A percentile compares a stretch with the other conserved stretches of the same genome.
phyloP scores from a whole-genome alignment of 2,113 vertebrate genomes.

The Rhinolophus sinicus region DNA sequence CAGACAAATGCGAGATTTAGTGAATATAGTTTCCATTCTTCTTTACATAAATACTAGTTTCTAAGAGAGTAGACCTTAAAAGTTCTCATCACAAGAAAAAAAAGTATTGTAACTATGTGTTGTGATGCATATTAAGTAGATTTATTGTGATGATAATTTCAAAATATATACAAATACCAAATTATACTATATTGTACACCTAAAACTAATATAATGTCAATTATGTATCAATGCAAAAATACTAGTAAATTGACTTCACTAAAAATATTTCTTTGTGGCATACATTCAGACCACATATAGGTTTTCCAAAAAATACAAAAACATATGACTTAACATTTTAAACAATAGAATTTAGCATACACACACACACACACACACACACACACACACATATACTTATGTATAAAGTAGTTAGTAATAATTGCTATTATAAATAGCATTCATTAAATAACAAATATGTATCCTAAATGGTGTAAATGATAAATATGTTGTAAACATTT shows the following conservation, averaged over 20 bases:
- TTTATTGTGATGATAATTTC: background rate
- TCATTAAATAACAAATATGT: background rate
- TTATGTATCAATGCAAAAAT: background rate
- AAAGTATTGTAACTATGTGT: background rate
- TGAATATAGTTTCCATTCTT: background rate
- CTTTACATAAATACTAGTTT: background rate
- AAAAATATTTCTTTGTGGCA: background rate
- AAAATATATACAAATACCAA: background rate
- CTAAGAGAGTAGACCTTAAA: background rate
- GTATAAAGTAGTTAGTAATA: background rate
- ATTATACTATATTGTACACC: background rate
- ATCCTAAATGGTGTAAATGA: background rate
- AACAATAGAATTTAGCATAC: background rate
- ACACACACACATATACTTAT: no score
- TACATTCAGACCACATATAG: background rate
- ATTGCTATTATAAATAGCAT: background rate
- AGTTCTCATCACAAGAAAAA: background rate
- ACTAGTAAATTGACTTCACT: background rate
- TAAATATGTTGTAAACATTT: background rate
- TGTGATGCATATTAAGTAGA: background rate
- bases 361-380: no score
- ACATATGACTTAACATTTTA: background rate
- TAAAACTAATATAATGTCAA: background rate
- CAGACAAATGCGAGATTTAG: background rate
- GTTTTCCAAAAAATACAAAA: background rate